These are phyloP conservation scores for Drosophila paulistorum DNA, from an alignment of 1,140 invertebrate species.

Conservation along the genomic window DNA sequence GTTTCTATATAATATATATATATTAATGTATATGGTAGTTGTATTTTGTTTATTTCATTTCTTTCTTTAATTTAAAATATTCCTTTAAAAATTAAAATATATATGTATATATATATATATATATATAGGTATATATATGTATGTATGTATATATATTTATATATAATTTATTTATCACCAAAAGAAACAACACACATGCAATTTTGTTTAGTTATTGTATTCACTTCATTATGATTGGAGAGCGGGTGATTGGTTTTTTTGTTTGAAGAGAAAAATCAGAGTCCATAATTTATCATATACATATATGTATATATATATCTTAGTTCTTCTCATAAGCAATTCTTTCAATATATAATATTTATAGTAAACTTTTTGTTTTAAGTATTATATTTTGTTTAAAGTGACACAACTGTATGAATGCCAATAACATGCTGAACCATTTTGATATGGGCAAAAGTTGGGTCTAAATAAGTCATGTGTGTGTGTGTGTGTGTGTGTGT, in stretches of 20 bases:
- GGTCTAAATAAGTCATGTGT: constrained; percentile 20
- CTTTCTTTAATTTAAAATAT: constrained; percentile 51
- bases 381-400: constrained; percentile 15
- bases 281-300: background rate
- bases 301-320: background rate
- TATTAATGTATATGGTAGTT: constrained; percentile 18
- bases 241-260: constrained; percentile 7
- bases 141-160: constrained; percentile 55
- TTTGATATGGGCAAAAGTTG: constrained; percentile 8
- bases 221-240: constrained; percentile 22
- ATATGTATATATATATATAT: constrained; percentile 52
- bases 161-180: constrained; percentile 69
- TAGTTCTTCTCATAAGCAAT: constrained; percentile 11
- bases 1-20: background rate
- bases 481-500: background rate
- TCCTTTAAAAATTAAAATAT: constrained; percentile 72
- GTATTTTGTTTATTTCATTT: constrained; percentile 73
- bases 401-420: constrained; percentile 59
- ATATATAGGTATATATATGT: constrained; percentile 57
- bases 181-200: constrained; percentile 71
- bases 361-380: background rate
- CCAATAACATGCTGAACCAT: constrained; percentile 49
- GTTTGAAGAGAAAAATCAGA: background rate
- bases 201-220: constrained; percentile 64
- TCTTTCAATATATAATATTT: background rate